Base-by-base conservation (phyloP, 2,113 vertebrate species). In the Scomber japonicus region DNA sequence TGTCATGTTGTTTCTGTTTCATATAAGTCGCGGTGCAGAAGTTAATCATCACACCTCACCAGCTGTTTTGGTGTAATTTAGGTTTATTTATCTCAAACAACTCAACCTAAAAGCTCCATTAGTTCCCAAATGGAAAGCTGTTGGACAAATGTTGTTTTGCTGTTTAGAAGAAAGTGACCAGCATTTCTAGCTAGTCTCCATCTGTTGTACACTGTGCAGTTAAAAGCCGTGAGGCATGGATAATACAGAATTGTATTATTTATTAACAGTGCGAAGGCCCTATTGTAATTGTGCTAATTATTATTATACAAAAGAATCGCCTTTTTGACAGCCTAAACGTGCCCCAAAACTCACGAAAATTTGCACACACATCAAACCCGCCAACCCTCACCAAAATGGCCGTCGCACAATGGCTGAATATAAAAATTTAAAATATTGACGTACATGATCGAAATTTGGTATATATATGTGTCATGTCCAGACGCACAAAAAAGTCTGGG, bases 141-240 rank as follows among this genome's bases (percentile, higher is more conserved):
- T 79, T 83, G 84, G 89, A 86, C 84, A 75, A 81, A 84, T 84
- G 85, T 91, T 89, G 69, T 81, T 88, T 89, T 84, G 77, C 54
- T 71, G 65, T 62, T 79, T 56, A 66, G 53, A 65, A 72, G 35
- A 75, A 72, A 86, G 78, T 83, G 81, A 80, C 78, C 86, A 69
- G 66, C 13, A 35, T 80, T 82, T 67, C 78, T 78, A 70, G 62
- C 61, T 10, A 8, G 24, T 83, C 78, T 75, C 74, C 61, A 4
- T 83, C 71, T 84, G 76, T 81, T 82, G 27, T 56, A 62, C 24
- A 27, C 61, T 76, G 24, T 35, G 72, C 31, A 27, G 82, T 81
- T 86, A 81, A 82, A 77, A 74, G 4, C 70, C 8, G 57, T 35
- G 44, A 78, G 54, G 71, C 75, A 35, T 59, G 55, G 50, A 54